Evolutionary conservation across 2,888 invertebrate genomes (phyloP).

Genomic region (Flexamia atlantica): DNA sequence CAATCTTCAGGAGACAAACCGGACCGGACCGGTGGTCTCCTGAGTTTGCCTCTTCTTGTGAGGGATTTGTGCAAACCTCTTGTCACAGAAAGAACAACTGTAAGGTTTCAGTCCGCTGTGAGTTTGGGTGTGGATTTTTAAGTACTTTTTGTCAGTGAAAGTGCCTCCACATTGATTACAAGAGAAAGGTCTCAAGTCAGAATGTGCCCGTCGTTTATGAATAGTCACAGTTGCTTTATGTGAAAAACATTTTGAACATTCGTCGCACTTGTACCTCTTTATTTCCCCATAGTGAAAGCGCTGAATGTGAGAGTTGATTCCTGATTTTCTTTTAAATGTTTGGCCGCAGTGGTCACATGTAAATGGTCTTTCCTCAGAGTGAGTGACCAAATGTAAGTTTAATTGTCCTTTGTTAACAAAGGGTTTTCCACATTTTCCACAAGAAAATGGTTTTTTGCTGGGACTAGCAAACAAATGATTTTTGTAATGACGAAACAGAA

Average conservation of each 20-base stretch:
- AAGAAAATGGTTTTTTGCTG: neutral
- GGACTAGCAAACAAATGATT: neutral
- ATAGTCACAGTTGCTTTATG: neutral
- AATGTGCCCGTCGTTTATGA: neutral
- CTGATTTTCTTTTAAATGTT: neutral
- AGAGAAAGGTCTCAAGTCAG: neutral
- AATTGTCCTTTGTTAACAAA: neutral
- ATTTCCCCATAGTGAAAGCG: neutral
- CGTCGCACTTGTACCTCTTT: neutral
- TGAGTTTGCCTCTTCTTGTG: constrained; percentile 16
- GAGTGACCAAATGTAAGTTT: neutral
- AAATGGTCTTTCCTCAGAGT: neutral
- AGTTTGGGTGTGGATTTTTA: neutral
- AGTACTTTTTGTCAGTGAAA: neutral
- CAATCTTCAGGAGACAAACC: no score
- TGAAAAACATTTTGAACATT: neutral
- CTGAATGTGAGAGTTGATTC: neutral
- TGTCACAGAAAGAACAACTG: neutral
- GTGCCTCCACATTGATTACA: neutral
- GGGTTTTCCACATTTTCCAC: neutral
- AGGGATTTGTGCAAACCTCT: neutral
- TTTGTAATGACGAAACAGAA: neutral
- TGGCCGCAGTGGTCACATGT: neutral
- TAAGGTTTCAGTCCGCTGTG: neutral
- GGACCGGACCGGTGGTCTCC: no score